Conservation (phyloP, 2,113 vertebrate genomes). For the Aythya baeri region DNA sequence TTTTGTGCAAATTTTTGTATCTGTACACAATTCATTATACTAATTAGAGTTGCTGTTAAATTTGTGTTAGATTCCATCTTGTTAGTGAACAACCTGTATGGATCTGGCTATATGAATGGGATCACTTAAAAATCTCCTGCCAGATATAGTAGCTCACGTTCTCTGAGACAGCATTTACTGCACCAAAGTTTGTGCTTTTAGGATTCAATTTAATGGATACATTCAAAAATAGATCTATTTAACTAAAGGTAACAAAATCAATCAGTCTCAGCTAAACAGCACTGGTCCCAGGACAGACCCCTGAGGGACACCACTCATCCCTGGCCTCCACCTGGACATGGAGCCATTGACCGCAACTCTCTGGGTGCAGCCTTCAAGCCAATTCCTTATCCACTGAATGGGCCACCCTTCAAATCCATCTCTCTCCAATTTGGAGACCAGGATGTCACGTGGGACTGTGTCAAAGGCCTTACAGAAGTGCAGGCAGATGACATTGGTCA, state of each 20-base stretch:
- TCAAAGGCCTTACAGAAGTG: too few species aligned
- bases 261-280: neutral
- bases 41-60: slow-evolving; percentile 16
- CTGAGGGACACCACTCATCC: neutral
- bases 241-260: neutral
- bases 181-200: neutral
- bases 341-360: neutral
- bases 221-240: neutral
- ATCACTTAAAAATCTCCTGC: neutral
- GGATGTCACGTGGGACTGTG: too few species aligned
- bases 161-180: slow-evolving; percentile 14
- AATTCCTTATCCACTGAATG: too few species aligned
- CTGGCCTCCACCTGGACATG: too few species aligned
- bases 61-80: neutral
- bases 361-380: too few species aligned
- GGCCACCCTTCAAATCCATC: too few species aligned
- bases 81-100: neutral
- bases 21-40: neutral
- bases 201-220: neutral
- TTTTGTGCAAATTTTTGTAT: neutral
- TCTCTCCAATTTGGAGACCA: too few species aligned
- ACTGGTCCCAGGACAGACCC: neutral
- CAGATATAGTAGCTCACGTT: neutral
- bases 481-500: too few species aligned
- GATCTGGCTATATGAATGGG: neutral